Conservation (phyloP, 2,113 vertebrate species). For the Hemibagrus wyckioides region DNA sequence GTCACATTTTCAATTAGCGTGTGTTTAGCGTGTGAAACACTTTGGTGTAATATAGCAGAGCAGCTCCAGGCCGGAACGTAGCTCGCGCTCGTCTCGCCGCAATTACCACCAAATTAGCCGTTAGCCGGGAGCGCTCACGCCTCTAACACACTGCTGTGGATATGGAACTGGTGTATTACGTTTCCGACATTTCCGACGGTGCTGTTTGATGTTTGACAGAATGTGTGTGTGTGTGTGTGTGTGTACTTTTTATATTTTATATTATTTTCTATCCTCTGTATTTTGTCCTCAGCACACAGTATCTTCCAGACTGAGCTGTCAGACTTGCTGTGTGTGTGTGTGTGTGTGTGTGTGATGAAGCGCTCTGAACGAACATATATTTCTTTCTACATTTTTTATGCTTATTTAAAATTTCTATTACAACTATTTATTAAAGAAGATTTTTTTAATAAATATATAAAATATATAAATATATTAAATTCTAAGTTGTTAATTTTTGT, state of each 20-base stretch:
- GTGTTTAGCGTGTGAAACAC: conserved; percentile 40
- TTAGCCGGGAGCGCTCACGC: conserved; percentile 61
- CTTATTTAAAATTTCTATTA: neutral
- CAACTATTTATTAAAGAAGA: neutral
- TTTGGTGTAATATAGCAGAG: conserved; percentile 67
- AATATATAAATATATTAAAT: no score
- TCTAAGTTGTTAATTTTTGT: no score
- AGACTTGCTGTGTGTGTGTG: conserved; percentile 15
- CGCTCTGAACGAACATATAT: neutral
- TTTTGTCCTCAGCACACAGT: neutral
- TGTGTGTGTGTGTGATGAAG: conserved; percentile 2
- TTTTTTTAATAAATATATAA: no score
- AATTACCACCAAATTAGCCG: conserved; percentile 75
- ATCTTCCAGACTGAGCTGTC: neutral
- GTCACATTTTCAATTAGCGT: conserved; percentile 45
- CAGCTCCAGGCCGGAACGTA: conserved; percentile 59
- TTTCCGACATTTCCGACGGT: conserved; percentile 36
- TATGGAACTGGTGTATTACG: conserved; percentile 42
- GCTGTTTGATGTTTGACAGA: conserved; percentile 20
- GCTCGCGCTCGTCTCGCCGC: conserved; percentile 68
- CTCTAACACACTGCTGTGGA: conserved; percentile 47
- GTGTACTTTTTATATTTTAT: neutral
- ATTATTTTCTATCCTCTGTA: neutral
- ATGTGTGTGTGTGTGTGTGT: conserved; percentile 39
- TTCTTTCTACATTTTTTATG: neutral